A percentile compares a stretch with the other conserved stretches of the same genome.
These are phyloP conservation scores for Luperina testacea DNA, from an alignment of 2,888 invertebrate genomes.

Conservation along the genomic window DNA sequence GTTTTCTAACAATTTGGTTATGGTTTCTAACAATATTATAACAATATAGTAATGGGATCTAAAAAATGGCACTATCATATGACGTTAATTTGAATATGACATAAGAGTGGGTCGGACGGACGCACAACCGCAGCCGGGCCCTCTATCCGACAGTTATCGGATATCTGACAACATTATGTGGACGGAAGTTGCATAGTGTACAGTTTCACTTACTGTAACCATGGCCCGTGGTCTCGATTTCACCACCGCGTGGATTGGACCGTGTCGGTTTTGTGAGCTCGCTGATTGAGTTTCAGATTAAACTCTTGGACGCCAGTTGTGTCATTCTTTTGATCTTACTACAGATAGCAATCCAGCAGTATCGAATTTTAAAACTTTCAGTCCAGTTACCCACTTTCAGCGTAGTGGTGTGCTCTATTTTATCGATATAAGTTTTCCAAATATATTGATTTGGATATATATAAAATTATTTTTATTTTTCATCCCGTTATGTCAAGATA, in stretches of 20 bases:
- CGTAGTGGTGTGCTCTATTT: slow-evolving; percentile 8
- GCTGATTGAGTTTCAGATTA: slow-evolving; percentile 86
- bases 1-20: not conserved
- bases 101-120: slow-evolving; percentile 72
- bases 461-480: slow-evolving; percentile 4
- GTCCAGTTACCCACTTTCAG: slow-evolving; percentile 25
- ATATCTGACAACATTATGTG: slow-evolving; percentile 82
- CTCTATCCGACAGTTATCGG: slow-evolving; percentile 77
- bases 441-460: not conserved
- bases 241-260: slow-evolving; percentile 78
- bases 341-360: slow-evolving; percentile 42
- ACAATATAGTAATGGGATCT: not conserved
- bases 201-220: slow-evolving; percentile 86
- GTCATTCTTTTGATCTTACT: slow-evolving; percentile 69
- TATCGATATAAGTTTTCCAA: slow-evolving; percentile 14
- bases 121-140: slow-evolving; percentile 78
- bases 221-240: slow-evolving; percentile 82
- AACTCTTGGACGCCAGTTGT: slow-evolving; percentile 67
- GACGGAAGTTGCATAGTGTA: slow-evolving; percentile 88
- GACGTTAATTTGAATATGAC: slow-evolving; percentile 63
- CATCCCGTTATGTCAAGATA: not conserved
- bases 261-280: slow-evolving; percentile 82
- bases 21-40: not conserved
- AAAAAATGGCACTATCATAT: slow-evolving; percentile 38
- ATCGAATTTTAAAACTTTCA: slow-evolving; percentile 50